These are phyloP conservation scores for Corythornis leucogaster DNA, from an alignment of 2,797 vertebrate genomes.

Conservation along the genomic window DNA sequence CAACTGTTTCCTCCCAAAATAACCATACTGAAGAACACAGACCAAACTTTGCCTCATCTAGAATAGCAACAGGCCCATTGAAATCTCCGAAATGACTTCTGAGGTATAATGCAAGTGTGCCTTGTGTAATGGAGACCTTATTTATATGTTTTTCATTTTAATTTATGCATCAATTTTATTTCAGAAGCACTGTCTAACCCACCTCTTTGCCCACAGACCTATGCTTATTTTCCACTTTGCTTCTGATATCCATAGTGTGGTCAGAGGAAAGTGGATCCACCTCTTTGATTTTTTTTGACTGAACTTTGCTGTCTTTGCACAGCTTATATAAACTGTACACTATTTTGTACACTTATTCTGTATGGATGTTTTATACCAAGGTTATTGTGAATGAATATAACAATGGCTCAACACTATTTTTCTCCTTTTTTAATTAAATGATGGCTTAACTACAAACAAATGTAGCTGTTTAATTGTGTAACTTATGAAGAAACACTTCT, in stretches of 20 bases:
- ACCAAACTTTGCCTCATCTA: background rate
- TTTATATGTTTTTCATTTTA: background rate
- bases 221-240: background rate
- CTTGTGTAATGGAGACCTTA: background rate
- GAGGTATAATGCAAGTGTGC: background rate
- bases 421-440: constrained; percentile 58
- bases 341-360: constrained; percentile 92
- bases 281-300: constrained; percentile 80
- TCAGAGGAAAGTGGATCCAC: constrained; percentile 71
- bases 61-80: background rate
- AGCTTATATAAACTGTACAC: constrained; percentile 92
- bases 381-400: constrained; percentile 82
- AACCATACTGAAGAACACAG: background rate
- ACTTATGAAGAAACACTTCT: constrained; percentile 92
- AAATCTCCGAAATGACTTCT: background rate
- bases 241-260: background rate
- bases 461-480: constrained; percentile 89
- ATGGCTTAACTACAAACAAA: constrained; percentile 79
- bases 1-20: background rate
- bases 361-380: constrained; percentile 97
- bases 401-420: constrained; percentile 33
- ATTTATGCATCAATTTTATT: background rate
- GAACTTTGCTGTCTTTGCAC: constrained; percentile 89
- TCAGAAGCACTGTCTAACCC: background rate
- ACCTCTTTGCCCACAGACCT: background rate